Evolutionary conservation across 1,140 invertebrate species (phyloP), one percentile per base, ranked within the genome.

Genomic region (Drosophila athabasca): DNA sequence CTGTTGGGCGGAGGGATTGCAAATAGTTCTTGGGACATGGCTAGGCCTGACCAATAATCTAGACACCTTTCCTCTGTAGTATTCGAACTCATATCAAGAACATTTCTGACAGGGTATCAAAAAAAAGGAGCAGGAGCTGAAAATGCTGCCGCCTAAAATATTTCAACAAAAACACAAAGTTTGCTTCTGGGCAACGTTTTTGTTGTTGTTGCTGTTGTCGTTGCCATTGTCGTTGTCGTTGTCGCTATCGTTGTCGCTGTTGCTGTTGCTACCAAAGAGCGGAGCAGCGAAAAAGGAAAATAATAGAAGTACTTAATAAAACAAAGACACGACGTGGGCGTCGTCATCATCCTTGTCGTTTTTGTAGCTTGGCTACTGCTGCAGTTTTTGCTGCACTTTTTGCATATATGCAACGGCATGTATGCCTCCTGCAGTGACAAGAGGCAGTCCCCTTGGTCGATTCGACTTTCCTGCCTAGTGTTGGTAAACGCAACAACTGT

Each of bases 281-380:
- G 41, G 24, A 46, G 45, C 59, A 50, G 59, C 57, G 13, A 52
- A 65, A 51, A 73, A 49, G 60, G 65, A 43, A 78, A 77, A 80
- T 76, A 80, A 73, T 60, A 81, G 74, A 78, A 82, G 82, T 82
- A 75, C 82, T 85, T 78, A 87, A 87, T 87, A 76, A 82, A 87
- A 87, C 78, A 85, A 85, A 87, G 83, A 76, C 78, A 81, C 54
- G 46, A 44, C 44, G 82, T 75, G 65, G 81, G 73, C 68, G 81
- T 46, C 61, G 50, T 48, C 57, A 58, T 62, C 66, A 58, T 62
- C 31, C 48, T 71, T 41, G 35, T 49, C 35, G 22, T 71, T 46
- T 44, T 39, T 19, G 24, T 43, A 58, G 35, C 29, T 45, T 19
- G 17, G 17, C 17, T 19, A 15, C 54, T 44, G 26, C 43, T 50